Conservation (phyloP, 2,888 invertebrate genomes). For the Tetanocera ferruginea region DNA sequence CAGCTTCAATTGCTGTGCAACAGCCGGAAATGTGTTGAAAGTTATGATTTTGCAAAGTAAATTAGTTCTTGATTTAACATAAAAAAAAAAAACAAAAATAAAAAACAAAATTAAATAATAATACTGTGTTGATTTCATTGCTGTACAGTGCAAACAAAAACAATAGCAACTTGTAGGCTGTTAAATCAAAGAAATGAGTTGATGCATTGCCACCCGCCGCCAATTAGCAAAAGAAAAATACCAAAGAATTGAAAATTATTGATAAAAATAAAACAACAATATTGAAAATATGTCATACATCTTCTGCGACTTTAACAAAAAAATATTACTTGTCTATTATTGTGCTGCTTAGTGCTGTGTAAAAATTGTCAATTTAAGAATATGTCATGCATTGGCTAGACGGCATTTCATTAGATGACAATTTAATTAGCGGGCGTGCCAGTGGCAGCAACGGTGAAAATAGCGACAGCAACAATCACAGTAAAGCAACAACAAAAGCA, state of each 20-base stretch:
- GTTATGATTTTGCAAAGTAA: not conserved
- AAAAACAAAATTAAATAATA: not conserved
- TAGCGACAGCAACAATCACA: constrained; percentile 59
- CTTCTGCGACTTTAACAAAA: not conserved
- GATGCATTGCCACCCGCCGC: not conserved
- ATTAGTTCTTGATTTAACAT: not conserved
- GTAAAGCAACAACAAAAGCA: constrained; percentile 59
- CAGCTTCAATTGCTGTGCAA: not conserved
- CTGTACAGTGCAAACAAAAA: not conserved
- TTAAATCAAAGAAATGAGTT: not conserved
- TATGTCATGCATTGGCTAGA: constrained; percentile 68
- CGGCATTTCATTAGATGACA: constrained; percentile 66
- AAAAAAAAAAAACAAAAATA: not conserved
- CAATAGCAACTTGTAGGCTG: not conserved
- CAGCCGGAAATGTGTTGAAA: not conserved
- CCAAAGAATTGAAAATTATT: no score
- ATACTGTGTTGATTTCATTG: not conserved
- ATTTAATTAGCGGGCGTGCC: constrained; percentile 66
- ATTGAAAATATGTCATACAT: not conserved
- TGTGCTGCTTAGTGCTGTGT: not conserved
- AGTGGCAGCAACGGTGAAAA: constrained; percentile 63
- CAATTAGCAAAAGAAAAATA: no score
- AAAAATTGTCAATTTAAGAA: constrained; percentile 49
- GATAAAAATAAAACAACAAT: not conserved
- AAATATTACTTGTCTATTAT: not conserved